A percentile compares a stretch with the other conserved stretches of the same genome.
Conservation (phyloP, 2,888 invertebrate genomes). For the Athrips mouffetella region DNA sequence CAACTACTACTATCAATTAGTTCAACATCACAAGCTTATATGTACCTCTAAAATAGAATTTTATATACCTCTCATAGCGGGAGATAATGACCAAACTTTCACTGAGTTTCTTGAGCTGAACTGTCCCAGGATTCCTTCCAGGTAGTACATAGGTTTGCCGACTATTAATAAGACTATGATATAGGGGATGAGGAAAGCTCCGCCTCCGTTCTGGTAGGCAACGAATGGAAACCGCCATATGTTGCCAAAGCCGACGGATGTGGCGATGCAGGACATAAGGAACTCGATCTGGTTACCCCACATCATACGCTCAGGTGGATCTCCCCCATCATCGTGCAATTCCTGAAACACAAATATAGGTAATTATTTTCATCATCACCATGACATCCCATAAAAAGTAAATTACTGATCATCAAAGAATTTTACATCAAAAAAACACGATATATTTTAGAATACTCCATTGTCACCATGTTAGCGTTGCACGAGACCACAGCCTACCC, state of each 20-base stretch:
- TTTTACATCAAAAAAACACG: no score
- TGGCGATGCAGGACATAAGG: slow-evolving; percentile 85
- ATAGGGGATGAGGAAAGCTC: slow-evolving; percentile 86
- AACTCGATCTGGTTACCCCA: slow-evolving; percentile 85
- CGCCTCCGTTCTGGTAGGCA: slow-evolving; percentile 85
- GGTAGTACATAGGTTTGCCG: slow-evolving; percentile 89
- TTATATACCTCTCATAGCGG: slow-evolving; percentile 85
- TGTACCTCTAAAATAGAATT: background rate
- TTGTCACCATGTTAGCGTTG: no score
- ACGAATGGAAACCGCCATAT: slow-evolving; percentile 81
- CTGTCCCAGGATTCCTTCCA: slow-evolving; percentile 91
- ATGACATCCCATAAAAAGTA: no score
- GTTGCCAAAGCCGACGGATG: slow-evolving; percentile 85
- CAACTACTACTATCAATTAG: no score
- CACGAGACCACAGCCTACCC: no score
- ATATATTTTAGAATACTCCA: no score
- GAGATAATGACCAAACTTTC: slow-evolving; percentile 81
- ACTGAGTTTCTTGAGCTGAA: slow-evolving; percentile 89
- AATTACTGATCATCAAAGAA: no score
- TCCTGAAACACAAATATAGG: slow-evolving; percentile 24
- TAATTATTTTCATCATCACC: background rate
- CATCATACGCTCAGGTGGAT: slow-evolving; percentile 50
- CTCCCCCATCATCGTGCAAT: slow-evolving; percentile 20
- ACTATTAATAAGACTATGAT: slow-evolving; percentile 82
- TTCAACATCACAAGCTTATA: no score